Evolutionary conservation across 2,797 vertebrate genomes (phyloP), one percentile per base, ranked within the genome.

Genomic region (Sus cebifrons): DNA sequence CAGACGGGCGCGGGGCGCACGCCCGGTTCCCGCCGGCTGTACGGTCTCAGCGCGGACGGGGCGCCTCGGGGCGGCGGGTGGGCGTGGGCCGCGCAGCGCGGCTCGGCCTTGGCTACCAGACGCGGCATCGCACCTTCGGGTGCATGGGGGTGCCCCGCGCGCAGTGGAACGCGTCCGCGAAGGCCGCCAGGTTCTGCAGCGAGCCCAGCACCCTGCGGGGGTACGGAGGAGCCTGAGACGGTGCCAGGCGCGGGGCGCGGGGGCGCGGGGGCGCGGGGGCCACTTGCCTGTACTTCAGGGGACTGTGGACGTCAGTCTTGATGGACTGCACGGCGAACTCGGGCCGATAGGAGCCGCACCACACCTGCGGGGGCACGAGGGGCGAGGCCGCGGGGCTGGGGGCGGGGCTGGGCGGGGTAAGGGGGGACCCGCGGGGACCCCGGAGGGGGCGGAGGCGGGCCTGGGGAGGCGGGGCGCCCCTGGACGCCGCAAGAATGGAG

Each of bases 331-430:
- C 98, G 91, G 99, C 99, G 5, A 99, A 99, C 96, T 99, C 99
- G 4, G 99, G 99, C 88, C 99, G 99, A 98, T 99, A 99, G 96
- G 99, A 99, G 9, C 99, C 99, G 67, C 99, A 99, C 99, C 99
- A 99, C 44, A 99, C 99, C 99, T 99, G 83, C 1, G 27, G 73
- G 84, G 0, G 0, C n/a, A 20, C 0, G 2, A 62, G 54, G 65
- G 64, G 4, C 3, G 2, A 40, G 40, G 90, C 74, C 32, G 40
- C 0, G 1, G n/a, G 86, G 0, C 17, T 58, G 7, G 18, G 54
- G 11, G 3, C 3, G 21, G 1, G 5, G 7, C 25, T 25, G 54
- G 18, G 8, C 7, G 5, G 15, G 68, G 17, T 21, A 16, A 5
- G 15, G 21, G 23, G 44, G 27, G 1, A 15, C 17, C 29, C 2